Percentiles rank a stretch among this genome's conserved stretches.
phyloP scores from a whole-genome alignment of 2,113 vertebrate genomes.

The Thryonomys swinderianus region DNA sequence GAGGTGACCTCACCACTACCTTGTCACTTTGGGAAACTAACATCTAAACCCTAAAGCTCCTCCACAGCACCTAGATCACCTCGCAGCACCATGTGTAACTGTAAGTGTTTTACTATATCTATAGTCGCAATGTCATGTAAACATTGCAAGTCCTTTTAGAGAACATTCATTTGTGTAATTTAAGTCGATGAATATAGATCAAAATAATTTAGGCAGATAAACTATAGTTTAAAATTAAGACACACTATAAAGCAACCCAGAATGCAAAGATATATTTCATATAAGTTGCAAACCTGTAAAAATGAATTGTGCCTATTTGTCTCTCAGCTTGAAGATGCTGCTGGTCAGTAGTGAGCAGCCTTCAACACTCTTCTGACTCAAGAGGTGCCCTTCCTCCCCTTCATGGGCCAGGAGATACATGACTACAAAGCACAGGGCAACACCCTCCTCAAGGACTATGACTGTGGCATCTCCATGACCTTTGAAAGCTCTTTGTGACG shows the following conservation, averaged over 20 bases:
- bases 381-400: background rate
- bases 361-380: background rate
- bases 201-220: slow-evolving; percentile 44
- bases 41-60: background rate
- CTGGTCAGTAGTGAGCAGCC: background rate
- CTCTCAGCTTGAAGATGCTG: background rate
- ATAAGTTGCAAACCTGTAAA: slow-evolving; percentile 14
- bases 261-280: slow-evolving; percentile 17
- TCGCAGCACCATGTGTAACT: background rate
- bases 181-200: slow-evolving; percentile 26
- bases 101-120: slow-evolving; percentile 9
- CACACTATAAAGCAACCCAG: slow-evolving; percentile 25
- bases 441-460: background rate
- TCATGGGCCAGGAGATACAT: background rate
- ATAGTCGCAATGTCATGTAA: background rate
- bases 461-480: slow-evolving; percentile 28
- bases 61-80: background rate
- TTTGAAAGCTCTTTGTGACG: slow-evolving; percentile 53
- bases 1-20: background rate
- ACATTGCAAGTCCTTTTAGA: background rate
- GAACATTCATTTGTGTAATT: background rate
- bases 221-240: background rate
- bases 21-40: background rate
- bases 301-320: background rate
- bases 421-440: slow-evolving; percentile 21